Evolutionary conservation across 2,797 vertebrate genomes (phyloP), one percentile per base, ranked within the genome.

Genomic region (Centropyge bicolor): DNA sequence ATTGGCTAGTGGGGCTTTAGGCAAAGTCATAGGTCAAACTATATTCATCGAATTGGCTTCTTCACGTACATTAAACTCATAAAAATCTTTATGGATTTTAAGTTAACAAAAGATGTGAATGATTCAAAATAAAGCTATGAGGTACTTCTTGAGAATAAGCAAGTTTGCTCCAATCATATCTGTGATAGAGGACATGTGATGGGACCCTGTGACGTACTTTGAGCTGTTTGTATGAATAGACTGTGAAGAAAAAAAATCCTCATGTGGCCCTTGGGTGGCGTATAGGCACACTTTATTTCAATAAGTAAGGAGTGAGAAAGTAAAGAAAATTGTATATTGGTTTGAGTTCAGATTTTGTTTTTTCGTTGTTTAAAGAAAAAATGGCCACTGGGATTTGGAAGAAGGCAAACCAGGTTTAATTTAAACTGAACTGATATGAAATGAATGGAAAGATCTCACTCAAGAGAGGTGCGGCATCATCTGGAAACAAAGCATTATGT

Each of bases 311-410:
- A 6, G 35, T n/a, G 27, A 40, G 52, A 63, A 14, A 14, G 19
- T 22, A 31, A 31, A 31, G 27, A 31, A 31, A 31, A 31, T 31
- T 31, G n/a, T 4, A 64, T 16, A 45, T 24, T 67, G 46, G 31
- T 46, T 67, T 52, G 55, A 73, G 12, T 60, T 51, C 22, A 38
- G 55, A 79, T 52, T 51, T 54, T 40, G n/a, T 51, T 51, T 8
- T 56, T 14, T 49, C 31, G 35, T 10, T 56, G 67, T 17, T 31
- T 35, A 48, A 35, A 8, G 38, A 14, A 17, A 64, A 41, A 41
- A 55, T 13, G 16, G 7, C 27, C 45, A 1, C 46, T 19, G 55
- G 38, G 17, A 55, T 49, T 17, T 43, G 43, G 17, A 40, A 46
- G n/a, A n/a, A 55, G 35, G 11, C 17, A 1, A 52, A 38, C 12